Conservation (phyloP, 92 coral and sea anemone genomes). For the Parazoanthus atlanticus region DNA sequence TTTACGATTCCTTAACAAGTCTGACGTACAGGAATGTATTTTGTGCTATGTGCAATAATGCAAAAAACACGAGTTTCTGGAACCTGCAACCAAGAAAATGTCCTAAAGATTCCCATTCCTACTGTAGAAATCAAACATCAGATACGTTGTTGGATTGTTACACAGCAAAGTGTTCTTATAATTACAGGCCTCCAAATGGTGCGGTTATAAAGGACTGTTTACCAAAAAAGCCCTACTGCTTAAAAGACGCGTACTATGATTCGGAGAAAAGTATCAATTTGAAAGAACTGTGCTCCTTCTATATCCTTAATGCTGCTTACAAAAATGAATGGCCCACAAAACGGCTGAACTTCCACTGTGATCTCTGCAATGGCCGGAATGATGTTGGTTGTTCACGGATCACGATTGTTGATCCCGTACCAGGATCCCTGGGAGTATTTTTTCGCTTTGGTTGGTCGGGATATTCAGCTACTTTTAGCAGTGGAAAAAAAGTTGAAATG, state of each 20-base stretch:
- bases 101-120: not conserved
- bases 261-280: not conserved
- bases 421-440: not conserved
- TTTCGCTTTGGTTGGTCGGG: constrained; percentile 4
- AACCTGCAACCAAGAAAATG: not conserved
- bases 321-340: no score
- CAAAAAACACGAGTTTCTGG: not conserved
- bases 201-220: not conserved
- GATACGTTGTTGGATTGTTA: not conserved
- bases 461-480: not conserved
- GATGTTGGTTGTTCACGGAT: no score
- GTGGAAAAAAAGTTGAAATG: not conserved
- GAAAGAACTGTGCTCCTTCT: not conserved
- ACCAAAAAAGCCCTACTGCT: not conserved
- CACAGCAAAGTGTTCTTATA: not conserved
- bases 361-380: not conserved
- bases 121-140: not conserved
- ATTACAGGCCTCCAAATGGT: not conserved
- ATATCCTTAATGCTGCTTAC: not conserved
- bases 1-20: not conserved
- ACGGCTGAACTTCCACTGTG: not conserved
- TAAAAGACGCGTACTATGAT: not conserved
- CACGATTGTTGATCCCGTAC: not conserved
- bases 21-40: not conserved
- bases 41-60: not conserved